Conservation (phyloP, 2,113 vertebrate genomes). For the Aramus guarauna region DNA sequence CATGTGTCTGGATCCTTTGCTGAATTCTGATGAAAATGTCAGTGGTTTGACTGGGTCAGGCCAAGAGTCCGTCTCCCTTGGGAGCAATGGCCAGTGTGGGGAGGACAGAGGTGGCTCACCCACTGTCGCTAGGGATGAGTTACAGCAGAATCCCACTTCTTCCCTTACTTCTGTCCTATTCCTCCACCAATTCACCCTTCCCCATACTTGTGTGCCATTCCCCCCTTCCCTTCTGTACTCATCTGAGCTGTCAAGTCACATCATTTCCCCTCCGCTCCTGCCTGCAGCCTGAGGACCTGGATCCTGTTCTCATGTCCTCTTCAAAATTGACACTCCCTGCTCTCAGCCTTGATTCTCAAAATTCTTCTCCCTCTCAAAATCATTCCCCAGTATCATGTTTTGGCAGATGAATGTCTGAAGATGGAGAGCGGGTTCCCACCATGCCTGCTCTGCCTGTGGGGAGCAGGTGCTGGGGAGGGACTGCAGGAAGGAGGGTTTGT, state of each 20-base stretch:
- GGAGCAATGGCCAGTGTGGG: neutral
- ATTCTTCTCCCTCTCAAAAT: neutral
- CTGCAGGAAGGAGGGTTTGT: neutral
- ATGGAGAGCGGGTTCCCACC: neutral
- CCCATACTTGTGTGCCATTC: neutral
- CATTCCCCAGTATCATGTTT: neutral
- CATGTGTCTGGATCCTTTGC: fast-evolving
- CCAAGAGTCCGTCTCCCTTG: neutral
- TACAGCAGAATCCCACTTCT: neutral
- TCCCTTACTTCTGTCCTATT: neutral
- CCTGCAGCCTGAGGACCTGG: neutral
- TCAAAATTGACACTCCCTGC: neutral
- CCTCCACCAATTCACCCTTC: neutral
- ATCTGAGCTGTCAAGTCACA: neutral
- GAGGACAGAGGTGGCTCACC: neutral
- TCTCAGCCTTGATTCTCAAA: neutral
- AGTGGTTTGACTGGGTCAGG: neutral
- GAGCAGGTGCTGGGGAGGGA: neutral
- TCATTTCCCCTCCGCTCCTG: neutral
- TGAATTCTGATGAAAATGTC: neutral
- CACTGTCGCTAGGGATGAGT: neutral
- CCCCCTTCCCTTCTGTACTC: neutral
- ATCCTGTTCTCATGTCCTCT: neutral
- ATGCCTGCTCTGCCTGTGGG: neutral
- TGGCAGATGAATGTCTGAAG: neutral